phyloP scores from a whole-genome alignment of 1,140 invertebrate genomes.

The Halotydeus destructor region DNA sequence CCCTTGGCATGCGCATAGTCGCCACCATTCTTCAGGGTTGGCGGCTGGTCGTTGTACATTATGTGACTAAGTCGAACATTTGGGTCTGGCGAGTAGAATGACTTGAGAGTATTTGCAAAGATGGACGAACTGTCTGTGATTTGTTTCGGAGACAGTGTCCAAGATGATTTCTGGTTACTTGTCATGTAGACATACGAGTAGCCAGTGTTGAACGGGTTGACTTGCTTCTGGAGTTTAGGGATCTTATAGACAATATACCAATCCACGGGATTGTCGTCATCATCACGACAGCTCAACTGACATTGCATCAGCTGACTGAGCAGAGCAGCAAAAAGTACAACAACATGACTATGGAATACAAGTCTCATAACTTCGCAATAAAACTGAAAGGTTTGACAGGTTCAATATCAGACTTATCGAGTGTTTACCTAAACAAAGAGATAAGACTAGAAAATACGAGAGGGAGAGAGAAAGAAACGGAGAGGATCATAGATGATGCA shows the following conservation, averaged over 20 bases:
- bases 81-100: conserved; percentile 3
- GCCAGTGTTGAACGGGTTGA: conserved; percentile 5
- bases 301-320: no score
- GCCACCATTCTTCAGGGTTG: neutral
- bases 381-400: no score
- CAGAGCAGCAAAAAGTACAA: no score
- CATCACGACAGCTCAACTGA: no score
- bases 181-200: conserved; percentile 14
- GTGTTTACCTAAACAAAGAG: no score
- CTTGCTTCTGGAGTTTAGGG: conserved; percentile 13
- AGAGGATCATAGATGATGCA: no score
- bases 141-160: conserved; percentile 10
- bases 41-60: conserved; percentile 1
- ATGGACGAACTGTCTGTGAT: conserved; percentile 11
- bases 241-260: conserved; percentile 18
- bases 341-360: no score
- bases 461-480: no score
- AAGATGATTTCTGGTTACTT: neutral
- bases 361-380: no score
- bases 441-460: no score
- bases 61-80: neutral
- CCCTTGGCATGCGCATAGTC: conserved; percentile 25
- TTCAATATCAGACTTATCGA: no score
- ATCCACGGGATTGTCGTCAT: conserved; percentile 10
- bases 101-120: conserved; percentile 12